Evolutionary conservation across 2,113 vertebrate genomes (phyloP).

Genomic region (Murina feae): DNA sequence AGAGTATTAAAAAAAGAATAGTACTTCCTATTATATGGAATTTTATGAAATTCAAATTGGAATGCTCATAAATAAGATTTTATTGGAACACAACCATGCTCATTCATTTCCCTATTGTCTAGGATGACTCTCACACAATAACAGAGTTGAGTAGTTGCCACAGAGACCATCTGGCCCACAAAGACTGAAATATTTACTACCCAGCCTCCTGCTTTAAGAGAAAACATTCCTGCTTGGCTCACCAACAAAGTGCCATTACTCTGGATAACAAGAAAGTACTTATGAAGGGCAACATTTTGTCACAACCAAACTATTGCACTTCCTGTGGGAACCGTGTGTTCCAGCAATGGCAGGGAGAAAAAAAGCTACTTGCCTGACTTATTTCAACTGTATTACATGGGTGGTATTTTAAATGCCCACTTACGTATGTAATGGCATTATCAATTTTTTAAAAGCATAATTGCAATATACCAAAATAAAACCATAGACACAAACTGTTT

Average conservation of each 20-base stretch:
- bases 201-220: conserved; percentile 1
- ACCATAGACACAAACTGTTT: neutral
- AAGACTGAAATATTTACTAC: conserved; percentile 44
- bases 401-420: neutral
- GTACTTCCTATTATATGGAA: neutral
- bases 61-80: neutral
- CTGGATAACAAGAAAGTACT: conserved; percentile 42
- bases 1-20: neutral
- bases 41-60: neutral
- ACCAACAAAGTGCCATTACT: neutral
- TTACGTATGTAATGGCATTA: neutral
- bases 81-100: neutral
- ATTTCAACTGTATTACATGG: neutral
- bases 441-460: neutral
- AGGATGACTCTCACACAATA: neutral
- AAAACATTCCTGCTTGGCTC: neutral
- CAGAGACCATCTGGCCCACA: neutral
- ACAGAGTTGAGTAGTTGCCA: neutral
- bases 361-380: neutral
- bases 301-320: neutral
- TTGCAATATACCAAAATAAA: neutral
- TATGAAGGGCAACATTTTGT: neutral
- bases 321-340: neutral
- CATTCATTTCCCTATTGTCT: neutral
- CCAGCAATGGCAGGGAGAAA: neutral